Conservation (phyloP, 2,888 invertebrate species). For the Hartigia nigra region DNA sequence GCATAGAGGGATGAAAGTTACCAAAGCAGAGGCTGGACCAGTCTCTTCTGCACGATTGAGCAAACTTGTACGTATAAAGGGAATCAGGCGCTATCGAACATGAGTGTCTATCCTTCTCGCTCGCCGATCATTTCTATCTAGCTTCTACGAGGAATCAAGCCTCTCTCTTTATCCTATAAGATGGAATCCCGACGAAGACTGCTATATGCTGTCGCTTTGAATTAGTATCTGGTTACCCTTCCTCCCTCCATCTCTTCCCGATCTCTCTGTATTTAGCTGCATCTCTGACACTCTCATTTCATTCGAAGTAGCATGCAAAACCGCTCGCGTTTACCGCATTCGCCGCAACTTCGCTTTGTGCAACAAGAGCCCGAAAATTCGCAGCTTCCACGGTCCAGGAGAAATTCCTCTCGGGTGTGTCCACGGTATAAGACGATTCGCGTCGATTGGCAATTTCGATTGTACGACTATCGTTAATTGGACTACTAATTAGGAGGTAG, state of each 20-base stretch:
- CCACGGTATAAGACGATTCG: too few species aligned
- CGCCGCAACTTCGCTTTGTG: too few species aligned
- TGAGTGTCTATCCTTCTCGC: conserved; percentile 13
- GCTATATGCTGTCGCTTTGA: neutral
- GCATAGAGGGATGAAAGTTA: neutral
- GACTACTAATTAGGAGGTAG: too few species aligned
- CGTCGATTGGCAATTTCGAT: too few species aligned
- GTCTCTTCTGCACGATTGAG: conserved; percentile 37
- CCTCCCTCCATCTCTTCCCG: conserved; percentile 11
- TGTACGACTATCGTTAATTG: too few species aligned
- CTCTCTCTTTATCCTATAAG: neutral
- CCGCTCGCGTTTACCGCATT: too few species aligned
- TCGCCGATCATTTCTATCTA: neutral
- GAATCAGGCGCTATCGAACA: conserved; percentile 35
- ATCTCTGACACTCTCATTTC: conserved; percentile 14
- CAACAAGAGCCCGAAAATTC: too few species aligned
- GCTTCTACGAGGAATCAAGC: neutral
- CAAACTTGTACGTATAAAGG: conserved; percentile 33
- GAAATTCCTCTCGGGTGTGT: too few species aligned
- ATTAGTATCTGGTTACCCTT: neutral
- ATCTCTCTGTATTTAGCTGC: conserved; percentile 16
- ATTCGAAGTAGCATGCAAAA: neutral
- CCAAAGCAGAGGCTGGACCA: conserved; percentile 17
- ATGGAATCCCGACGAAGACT: too few species aligned
- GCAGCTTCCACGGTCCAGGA: too few species aligned